A percentile compares a stretch with the other conserved stretches of the same genome.
Evolutionary conservation across 2,113 vertebrate species (phyloP).

Genomic region (Noturus placidus): DNA sequence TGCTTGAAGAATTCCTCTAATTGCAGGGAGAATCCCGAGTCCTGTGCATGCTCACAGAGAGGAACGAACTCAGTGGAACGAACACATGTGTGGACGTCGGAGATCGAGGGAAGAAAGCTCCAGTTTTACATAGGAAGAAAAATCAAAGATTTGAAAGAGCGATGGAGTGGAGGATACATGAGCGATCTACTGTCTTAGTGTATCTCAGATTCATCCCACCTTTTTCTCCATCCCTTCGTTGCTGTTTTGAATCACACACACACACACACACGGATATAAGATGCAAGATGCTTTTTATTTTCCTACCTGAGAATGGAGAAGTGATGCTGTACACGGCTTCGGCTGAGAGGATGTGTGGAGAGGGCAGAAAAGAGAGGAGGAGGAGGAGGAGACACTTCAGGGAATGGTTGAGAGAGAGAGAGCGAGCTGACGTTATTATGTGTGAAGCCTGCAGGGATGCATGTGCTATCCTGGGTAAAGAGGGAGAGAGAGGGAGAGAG

Average conservation of each 20-base stretch:
- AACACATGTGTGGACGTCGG: not conserved
- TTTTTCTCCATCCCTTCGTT: conserved; percentile 46
- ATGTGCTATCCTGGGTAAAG: conserved; percentile 60
- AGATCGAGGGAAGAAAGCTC: not conserved
- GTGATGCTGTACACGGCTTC: conserved; percentile 66
- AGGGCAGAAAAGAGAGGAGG: conserved; percentile 59
- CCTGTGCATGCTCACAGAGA: not conserved
- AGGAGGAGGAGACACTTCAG: conserved; percentile 40
- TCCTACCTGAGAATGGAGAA: conserved; percentile 40
- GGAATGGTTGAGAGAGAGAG: conserved; percentile 28
- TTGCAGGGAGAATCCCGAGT: not conserved
- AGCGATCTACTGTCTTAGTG: conserved; percentile 43
- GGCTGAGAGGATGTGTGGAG: conserved; percentile 56
- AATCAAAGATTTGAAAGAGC: conserved; percentile 34
- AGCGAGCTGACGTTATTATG: conserved; percentile 62
- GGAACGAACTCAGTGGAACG: not conserved
- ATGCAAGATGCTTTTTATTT: conserved; percentile 23
- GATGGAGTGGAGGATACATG: conserved; percentile 49
- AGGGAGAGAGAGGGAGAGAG: conserved; percentile 26
- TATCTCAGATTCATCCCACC: not conserved
- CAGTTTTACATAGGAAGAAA: not conserved
- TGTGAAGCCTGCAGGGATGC: conserved; percentile 66
- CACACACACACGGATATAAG: conserved; percentile 40
- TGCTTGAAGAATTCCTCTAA: not conserved
- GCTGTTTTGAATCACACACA: conserved; percentile 42